These are phyloP conservation scores for Peucedramus taeniatus DNA, from an alignment of 2,113 vertebrate genomes.

Conservation along the genomic window DNA sequence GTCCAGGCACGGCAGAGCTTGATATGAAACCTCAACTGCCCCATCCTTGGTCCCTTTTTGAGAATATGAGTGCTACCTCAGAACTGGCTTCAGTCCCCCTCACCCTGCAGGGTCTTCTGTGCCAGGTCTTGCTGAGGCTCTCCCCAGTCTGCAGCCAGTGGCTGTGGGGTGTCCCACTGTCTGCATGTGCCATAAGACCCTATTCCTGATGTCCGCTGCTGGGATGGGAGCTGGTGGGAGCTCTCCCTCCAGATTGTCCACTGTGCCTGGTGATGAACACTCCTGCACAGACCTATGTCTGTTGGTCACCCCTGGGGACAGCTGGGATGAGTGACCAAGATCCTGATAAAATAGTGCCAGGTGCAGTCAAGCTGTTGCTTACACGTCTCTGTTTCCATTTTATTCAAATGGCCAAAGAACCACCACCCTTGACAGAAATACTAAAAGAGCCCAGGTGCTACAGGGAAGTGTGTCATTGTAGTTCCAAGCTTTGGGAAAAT, in stretches of 20 bases:
- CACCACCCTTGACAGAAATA: neutral
- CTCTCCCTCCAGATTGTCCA: neutral
- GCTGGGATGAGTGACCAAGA: neutral
- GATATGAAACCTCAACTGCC: neutral
- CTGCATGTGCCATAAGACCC: neutral
- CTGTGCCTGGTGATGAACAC: neutral
- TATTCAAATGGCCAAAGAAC: neutral
- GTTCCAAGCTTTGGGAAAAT: neutral
- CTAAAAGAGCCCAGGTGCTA: neutral
- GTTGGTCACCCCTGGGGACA: neutral
- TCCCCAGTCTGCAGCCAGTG: neutral
- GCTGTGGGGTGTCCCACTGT: neutral
- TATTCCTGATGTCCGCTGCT: accelerated
- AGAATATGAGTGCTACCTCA: neutral
- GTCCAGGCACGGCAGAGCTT: neutral
- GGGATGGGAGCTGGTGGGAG: neutral
- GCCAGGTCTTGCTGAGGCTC: neutral
- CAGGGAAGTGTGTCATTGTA: neutral
- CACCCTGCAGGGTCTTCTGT: neutral
- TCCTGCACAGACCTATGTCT: neutral
- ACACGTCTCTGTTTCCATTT: neutral
- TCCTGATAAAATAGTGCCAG: neutral
- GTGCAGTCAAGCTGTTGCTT: neutral
- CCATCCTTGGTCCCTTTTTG: neutral
- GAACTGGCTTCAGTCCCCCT: neutral